Base-by-base conservation (phyloP, 1,140 invertebrate genomes). In the Temnothorax nylanderi region DNA sequence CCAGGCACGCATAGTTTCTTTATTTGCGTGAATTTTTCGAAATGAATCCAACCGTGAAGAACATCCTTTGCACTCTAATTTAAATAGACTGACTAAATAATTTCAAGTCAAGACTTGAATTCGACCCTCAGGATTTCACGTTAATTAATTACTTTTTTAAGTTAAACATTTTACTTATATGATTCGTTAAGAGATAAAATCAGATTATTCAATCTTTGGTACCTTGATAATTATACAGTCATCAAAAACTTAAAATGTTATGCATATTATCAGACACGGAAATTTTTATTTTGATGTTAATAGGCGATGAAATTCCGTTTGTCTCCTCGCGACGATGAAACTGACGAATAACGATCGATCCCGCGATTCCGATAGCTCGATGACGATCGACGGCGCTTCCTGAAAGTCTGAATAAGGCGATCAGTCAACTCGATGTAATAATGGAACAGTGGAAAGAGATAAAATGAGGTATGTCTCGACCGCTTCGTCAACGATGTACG, bases 321-420 rank as follows among this genome's bases (percentile, higher is more conserved):
- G 2, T 80, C 13, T 37, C 3, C 11, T 44, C 32, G n/a, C n/a
- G 3, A 64, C 13, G 0, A 76, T n/a, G 3, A 47, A 65, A 47
- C 10, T 64, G 44, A 78, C 3, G 58, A 78, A 78, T 51, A 37
- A 10, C 1, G 26, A 67, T 37, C 58, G n/a, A 78, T 64, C 16
- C 58, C 16, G 18, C 21, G n/a, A 60, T 26, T 76, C 41, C 32
- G 18, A 51, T 78, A 37, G 32, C 11, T 64, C 18, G 10, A 41
- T 18, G 74, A 77, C 34, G 34, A 37, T 60, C 54, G 13, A 64
- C n/a, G 32, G 2, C 11, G 37, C 78, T 89, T 86, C 81, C 81
- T 88, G 81, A 88, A 89, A 88, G 72, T 88, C 87, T 89, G 87
- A 86, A 89, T 88, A 88, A 89, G 88, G 88, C 60, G 82, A 71